phyloP scores from a whole-genome alignment of 2,113 vertebrate genomes.

The Epinephelus lanceolatus region DNA sequence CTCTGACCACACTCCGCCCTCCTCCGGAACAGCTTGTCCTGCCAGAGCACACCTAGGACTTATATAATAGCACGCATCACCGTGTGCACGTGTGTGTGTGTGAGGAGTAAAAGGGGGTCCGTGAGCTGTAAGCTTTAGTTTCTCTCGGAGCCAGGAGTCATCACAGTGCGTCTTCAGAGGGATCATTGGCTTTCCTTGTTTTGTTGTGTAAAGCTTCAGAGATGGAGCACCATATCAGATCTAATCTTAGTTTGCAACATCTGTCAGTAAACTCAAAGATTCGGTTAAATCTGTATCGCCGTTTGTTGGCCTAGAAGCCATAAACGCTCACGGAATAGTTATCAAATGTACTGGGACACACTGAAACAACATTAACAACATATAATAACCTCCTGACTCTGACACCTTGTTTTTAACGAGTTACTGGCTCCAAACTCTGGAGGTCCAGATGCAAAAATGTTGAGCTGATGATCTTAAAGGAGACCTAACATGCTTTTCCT shows the following conservation, averaged over 20 bases:
- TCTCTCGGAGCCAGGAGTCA: background rate
- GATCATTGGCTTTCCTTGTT: background rate
- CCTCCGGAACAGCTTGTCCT: conserved; percentile 66
- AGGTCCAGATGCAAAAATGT: background rate
- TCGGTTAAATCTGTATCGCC: background rate
- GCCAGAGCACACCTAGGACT: conserved; percentile 70
- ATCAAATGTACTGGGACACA: background rate
- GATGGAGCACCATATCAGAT: background rate
- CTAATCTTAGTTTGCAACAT: background rate
- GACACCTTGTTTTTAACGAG: background rate
- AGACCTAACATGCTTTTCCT: no score
- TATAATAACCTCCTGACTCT: background rate
- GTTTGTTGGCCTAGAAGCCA: background rate
- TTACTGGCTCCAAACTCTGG: background rate
- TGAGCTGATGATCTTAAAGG: background rate
- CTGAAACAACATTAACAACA: background rate
- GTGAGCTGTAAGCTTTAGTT: conserved; percentile 6
- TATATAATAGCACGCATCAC: conserved; percentile 55
- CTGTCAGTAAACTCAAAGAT: background rate
- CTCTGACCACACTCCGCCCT: conserved; percentile 8
- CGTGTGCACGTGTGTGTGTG: background rate
- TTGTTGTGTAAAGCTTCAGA: background rate
- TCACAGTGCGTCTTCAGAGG: background rate
- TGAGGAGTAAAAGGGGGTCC: background rate
- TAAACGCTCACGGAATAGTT: background rate